Base-by-base conservation (phyloP, 1,140 invertebrate genomes). In the Musca domestica region DNA sequence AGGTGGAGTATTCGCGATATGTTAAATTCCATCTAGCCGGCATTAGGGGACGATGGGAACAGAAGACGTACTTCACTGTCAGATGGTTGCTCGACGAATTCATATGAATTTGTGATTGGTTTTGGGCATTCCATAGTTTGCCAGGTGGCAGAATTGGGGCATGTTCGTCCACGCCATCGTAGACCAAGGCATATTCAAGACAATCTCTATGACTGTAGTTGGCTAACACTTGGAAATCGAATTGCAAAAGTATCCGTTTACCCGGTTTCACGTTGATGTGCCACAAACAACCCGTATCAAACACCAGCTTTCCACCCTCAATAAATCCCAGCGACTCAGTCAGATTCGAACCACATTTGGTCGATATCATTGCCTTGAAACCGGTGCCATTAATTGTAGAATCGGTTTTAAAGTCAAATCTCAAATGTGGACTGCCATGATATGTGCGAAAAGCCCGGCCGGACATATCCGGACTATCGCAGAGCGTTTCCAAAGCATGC, bases 201-300 rank as follows among this genome's bases (percentile, higher is more conserved):
- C 74, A 77, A 7, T 27, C 23, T 0, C 0, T 19, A 19, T 51
- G 10, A n/a, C 25, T n/a, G 9, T 30, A 12, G 14, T 20, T n/a
- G 9, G 17, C 22, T 17, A n/a, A n/a, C n/a, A n/a, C 17, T 51
- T 15, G 22, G 14, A 22, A 67, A 52, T 47, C 27, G 1, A 67
- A 67, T 22, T 22, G 10, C 14, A 67, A 15, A 3, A n/a, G 15
- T 3, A 67, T 46, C 2, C 20, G 90, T 74, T 87, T 84, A 23
- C 93, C 92, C 27, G 87, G 81, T 66, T 84, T 81, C 1, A 93
- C 93, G 67, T 84, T 86, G 3, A 95, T 83, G 12, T 82, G 84
- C 92, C 92, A 95, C 61, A 87, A 82, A 73, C 92, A 95, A 67
- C 6, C 4, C 0, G 12, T 20, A 12, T 63, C 22, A 48, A 46